These are phyloP conservation scores for Hydra vulgaris DNA, from an alignment of 30 jellyfish, hydroid and myxozoan species.

Conservation along the genomic window DNA sequence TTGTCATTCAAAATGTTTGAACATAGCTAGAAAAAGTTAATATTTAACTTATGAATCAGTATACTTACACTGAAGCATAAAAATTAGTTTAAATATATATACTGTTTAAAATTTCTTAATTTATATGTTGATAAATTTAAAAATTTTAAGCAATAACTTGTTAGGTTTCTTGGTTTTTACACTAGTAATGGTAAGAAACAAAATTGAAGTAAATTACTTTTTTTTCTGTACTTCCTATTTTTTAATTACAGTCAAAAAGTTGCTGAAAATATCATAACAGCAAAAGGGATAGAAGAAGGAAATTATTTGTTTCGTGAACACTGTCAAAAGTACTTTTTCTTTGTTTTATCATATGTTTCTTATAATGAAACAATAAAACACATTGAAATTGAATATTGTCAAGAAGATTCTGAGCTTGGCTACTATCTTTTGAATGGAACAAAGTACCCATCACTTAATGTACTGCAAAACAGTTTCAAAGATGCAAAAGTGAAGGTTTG, in stretches of 20 bases:
- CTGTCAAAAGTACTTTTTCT: conserved; percentile 8
- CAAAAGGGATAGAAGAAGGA: conserved; percentile 23
- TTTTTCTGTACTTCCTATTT: too few relatives aligned
- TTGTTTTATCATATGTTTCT: conserved; percentile 3
- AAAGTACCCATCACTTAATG: background rate
- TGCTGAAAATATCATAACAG: conserved; percentile 6
- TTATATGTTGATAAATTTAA: too few relatives aligned
- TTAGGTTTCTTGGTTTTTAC: background rate
- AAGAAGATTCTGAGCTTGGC: background rate
- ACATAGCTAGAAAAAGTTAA: too few relatives aligned
- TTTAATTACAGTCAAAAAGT: conserved; percentile 11
- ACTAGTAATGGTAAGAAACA: too few relatives aligned
- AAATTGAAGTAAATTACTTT: too few relatives aligned
- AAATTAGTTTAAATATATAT: too few relatives aligned
- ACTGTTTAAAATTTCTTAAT: too few relatives aligned
- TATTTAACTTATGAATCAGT: too few relatives aligned
- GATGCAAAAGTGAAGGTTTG: background rate
- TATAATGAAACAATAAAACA: conserved; percentile 12
- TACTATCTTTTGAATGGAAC: background rate
- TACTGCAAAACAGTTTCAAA: conserved; percentile 7
- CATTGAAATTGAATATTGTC: background rate
- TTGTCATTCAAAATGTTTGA: too few relatives aligned
- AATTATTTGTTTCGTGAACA: conserved; percentile 27
- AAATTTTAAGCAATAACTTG: too few relatives aligned
- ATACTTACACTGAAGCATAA: too few relatives aligned